Evolutionary conservation across 2,888 invertebrate species (phyloP), one percentile per base, ranked within the genome.

Genomic region (Scaeva pyrastri): DNA sequence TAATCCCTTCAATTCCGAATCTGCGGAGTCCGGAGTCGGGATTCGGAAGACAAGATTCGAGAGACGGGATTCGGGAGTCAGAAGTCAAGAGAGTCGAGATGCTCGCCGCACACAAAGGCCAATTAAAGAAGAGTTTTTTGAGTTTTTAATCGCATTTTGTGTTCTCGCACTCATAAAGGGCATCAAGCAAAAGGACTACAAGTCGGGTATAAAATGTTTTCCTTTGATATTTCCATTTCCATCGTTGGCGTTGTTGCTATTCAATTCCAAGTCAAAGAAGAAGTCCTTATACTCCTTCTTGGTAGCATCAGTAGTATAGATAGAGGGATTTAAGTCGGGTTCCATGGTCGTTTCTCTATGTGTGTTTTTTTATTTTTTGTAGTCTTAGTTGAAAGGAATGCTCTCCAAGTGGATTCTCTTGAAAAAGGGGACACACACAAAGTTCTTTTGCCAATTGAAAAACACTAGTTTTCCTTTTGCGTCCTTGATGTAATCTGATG

Each of bases 101-200:
- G 1, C 39, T 11, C 23, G 12, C 50, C 14, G 19, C 43, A 58
- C 71, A 81, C 62, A 77, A 81, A 81, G 62, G 81, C 76, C 81
- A 85, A 85, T 85, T 77, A 81, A 56, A 73, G 68, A 14, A 64
- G 43, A 66, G 26, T 72, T 75, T n/a, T 75, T 70, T 3, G 68
- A 70, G 72, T 80, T 81, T 68, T 77, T 85, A 81, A 85, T 85
- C 85, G 85, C 56, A 85, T 85, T 81, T 77, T 41, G 68, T 73
- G 55, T 55, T 70, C 48, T 21, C 75, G 36, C 71, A 56, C 52
- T 66, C 66, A 68, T 68, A 74, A 78, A 72, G 60, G 23, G 14
- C 52, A 48, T 16, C 43, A 52, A 23, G n/a, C 45, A 39, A 36
- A 66, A 66, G 72, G 60, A 55, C 52, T 77, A 31, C 31, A n/a